A percentile compares a stretch with the other conserved stretches of the same genome.
Conservation (phyloP, 2,888 invertebrate genomes). For the Aromia moschata region DNA sequence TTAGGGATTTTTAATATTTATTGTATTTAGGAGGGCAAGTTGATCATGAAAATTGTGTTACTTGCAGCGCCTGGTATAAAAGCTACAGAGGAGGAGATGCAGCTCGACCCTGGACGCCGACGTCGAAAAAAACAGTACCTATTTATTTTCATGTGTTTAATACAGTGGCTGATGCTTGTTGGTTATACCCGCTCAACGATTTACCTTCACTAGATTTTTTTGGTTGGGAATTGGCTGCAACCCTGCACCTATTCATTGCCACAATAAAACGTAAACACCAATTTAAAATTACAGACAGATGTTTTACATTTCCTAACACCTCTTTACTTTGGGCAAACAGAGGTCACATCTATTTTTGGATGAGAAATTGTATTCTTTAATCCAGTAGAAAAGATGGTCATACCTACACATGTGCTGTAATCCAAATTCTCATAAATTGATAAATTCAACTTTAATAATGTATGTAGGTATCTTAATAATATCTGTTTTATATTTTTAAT, state of each 20-base stretch:
- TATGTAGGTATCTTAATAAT: too few species aligned
- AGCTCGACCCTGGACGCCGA: conserved; percentile 52
- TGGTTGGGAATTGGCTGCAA: conserved; percentile 61
- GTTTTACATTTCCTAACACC: conserved; percentile 18
- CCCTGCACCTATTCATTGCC: conserved; percentile 52
- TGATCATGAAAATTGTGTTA: conserved; percentile 62
- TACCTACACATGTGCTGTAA: too few species aligned
- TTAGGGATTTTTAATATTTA: conserved; percentile 54
- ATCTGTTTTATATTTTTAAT: too few species aligned
- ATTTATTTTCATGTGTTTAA: conserved; percentile 65
- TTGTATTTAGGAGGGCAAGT: conserved; percentile 58
- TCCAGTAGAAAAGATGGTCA: too few species aligned
- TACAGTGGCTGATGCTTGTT: conserved; percentile 66
- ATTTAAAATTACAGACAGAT: conserved; percentile 12
- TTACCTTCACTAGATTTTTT: conserved; percentile 64
- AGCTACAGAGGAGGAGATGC: conserved; percentile 55
- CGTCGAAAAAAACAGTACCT: conserved; percentile 63
- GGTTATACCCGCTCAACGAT: conserved; percentile 65
- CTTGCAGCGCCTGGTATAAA: conserved; percentile 61
- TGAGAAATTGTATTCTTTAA: neutral
- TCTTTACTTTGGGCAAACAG: conserved; percentile 2
- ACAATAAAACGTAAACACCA: conserved; percentile 12
- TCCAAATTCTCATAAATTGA: too few species aligned
- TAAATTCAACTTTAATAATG: too few species aligned
- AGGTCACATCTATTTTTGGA: conserved; percentile 24